phyloP scores from a whole-genome alignment of 2,797 vertebrate genomes.

The Argyrosomus regius region DNA sequence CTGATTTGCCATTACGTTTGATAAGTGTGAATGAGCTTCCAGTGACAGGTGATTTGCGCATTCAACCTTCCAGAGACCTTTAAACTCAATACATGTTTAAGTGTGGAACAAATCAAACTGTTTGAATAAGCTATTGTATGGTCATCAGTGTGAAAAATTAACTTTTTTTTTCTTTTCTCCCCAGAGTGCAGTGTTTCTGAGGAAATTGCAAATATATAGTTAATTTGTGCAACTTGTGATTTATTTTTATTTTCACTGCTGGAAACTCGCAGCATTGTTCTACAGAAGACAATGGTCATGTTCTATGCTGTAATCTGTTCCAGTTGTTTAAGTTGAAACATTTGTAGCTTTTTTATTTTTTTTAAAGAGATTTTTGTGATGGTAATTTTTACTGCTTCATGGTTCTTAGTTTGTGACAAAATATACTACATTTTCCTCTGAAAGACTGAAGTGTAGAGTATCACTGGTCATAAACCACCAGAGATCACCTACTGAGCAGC shows the following conservation, averaged over 20 bases:
- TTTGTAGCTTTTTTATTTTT: background rate
- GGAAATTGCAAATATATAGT: slow-evolving; percentile 39
- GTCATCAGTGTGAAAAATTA: slow-evolving; percentile 46
- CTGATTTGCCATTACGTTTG: slow-evolving; percentile 51
- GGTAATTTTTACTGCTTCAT: background rate
- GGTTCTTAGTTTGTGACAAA: background rate
- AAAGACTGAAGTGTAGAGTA: background rate
- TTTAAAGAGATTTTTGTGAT: background rate
- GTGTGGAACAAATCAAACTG: slow-evolving; percentile 50
- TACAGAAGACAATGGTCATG: background rate
- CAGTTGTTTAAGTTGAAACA: slow-evolving; percentile 10
- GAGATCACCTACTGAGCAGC: slow-evolving; percentile 11
- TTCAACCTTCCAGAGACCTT: slow-evolving; percentile 56
- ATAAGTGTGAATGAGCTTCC: slow-evolving; percentile 50
- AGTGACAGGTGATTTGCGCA: slow-evolving; percentile 49
- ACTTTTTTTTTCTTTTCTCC: slow-evolving; percentile 11
- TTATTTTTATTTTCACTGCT: slow-evolving; percentile 27
- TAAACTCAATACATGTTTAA: slow-evolving; percentile 47
- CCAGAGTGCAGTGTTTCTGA: slow-evolving; percentile 13
- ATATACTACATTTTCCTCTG: background rate
- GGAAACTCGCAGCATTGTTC: background rate
- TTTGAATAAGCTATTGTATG: slow-evolving; percentile 41
- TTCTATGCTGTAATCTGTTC: background rate
- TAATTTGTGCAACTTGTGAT: slow-evolving; percentile 28
- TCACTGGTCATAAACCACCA: background rate